Evolutionary conservation across 2,113 vertebrate species (phyloP).

Genomic region (Scophthalmus maximus): DNA sequence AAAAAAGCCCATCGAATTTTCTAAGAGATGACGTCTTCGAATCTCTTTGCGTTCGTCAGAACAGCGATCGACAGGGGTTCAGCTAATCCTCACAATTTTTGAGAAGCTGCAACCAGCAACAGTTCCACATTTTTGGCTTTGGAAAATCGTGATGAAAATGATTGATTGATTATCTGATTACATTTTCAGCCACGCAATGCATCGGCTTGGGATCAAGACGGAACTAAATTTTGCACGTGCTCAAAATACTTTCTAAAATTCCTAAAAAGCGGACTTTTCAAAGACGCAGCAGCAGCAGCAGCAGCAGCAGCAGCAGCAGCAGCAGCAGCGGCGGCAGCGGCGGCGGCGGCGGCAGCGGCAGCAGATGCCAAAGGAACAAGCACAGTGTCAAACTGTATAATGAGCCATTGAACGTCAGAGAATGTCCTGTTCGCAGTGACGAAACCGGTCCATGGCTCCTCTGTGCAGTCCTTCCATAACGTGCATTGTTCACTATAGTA

Average conservation of each 20-base stretch:
- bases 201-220: not conserved
- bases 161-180: not conserved
- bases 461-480: slow-evolving; percentile 65
- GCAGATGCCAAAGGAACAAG: slow-evolving; percentile 23
- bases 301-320: slow-evolving; percentile 3
- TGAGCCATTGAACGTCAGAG: slow-evolving; percentile 55
- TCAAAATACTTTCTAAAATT: not conserved
- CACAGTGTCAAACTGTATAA: slow-evolving; percentile 51
- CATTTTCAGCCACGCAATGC: not conserved
- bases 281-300: slow-evolving; percentile 19
- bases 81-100: not conserved
- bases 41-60: no score
- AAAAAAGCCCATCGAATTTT: not conserved
- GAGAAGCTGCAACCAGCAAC: not conserved
- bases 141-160: not conserved
- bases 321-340: slow-evolving; percentile 11
- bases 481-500: slow-evolving; percentile 76
- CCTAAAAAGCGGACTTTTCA: not conserved
- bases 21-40: not conserved
- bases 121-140: not conserved
- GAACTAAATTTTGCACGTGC: not conserved
- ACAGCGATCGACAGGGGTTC: no score
- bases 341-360: slow-evolving; percentile 23
- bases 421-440: slow-evolving; percentile 49
- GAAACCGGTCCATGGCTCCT: slow-evolving; percentile 56